Conservation (phyloP, 2,113 vertebrate species). For the Oostethus manadensis region DNA sequence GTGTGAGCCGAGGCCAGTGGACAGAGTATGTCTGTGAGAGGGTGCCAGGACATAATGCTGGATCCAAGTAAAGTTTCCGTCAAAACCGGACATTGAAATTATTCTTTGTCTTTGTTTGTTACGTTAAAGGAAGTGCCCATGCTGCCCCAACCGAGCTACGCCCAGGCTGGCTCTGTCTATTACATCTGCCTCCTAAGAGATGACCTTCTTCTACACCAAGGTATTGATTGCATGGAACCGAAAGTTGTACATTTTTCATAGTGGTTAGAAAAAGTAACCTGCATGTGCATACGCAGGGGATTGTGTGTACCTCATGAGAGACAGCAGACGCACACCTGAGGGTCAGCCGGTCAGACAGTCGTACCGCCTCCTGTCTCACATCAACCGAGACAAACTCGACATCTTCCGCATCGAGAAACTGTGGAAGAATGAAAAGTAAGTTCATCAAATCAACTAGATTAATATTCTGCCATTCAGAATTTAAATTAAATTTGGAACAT, state of each 20-base stretch:
- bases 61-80: background rate
- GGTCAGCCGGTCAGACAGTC: constrained; percentile 94
- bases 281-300: constrained; percentile 74
- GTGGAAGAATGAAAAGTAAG: constrained; percentile 98
- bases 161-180: constrained; percentile 91
- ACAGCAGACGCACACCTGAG: constrained; percentile 88
- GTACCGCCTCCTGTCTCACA: constrained; percentile 88
- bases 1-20: constrained; percentile 87
- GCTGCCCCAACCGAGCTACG: constrained; percentile 92
- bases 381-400: constrained; percentile 94
- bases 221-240: constrained; percentile 53
- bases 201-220: constrained; percentile 92
- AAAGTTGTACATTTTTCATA: too few species aligned
- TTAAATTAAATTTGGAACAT: too few species aligned
- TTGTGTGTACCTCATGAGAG: constrained; percentile 96
- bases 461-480: too few species aligned
- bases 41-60: background rate
- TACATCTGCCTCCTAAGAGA: constrained; percentile 94
- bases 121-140: constrained; percentile 90
- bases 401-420: constrained; percentile 99
- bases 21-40: constrained; percentile 72
- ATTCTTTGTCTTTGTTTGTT: constrained; percentile 5
- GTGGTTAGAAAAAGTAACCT: background rate
- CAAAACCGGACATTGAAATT: background rate
- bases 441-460: background rate